phyloP scores from a whole-genome alignment of 2,888 invertebrate genomes.

The Acanthosepion lycidas region DNA sequence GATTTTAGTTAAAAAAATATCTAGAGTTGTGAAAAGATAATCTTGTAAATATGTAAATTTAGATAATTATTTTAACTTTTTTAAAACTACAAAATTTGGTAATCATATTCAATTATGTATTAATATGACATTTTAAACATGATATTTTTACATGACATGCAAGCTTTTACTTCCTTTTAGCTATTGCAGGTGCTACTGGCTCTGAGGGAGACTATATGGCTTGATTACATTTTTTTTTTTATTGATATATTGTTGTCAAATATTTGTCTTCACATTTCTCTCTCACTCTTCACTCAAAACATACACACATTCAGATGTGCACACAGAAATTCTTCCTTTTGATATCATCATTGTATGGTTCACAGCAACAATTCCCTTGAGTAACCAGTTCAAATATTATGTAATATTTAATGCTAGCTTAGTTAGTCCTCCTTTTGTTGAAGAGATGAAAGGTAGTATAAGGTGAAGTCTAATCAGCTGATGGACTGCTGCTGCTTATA shows the following conservation, averaged over 20 bases:
- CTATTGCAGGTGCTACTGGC: background rate
- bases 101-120: background rate
- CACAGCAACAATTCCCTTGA: background rate
- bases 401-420: background rate
- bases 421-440: background rate
- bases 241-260: background rate
- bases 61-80: background rate
- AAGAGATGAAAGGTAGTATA: background rate
- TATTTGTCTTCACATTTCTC: background rate
- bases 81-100: background rate
- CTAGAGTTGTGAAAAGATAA: background rate
- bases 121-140: background rate
- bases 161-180: conserved; percentile 4
- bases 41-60: too few species aligned
- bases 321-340: background rate
- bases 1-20: background rate
- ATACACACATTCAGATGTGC: too few species aligned
- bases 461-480: background rate
- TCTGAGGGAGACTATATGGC: background rate
- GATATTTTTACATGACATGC: background rate
- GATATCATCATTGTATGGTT: background rate
- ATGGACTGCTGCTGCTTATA: background rate
- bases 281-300: too few species aligned
- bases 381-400: background rate
- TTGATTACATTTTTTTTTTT: background rate